Conservation (phyloP, 2,797 vertebrate genomes). For the Sebastes itinus region DNA sequence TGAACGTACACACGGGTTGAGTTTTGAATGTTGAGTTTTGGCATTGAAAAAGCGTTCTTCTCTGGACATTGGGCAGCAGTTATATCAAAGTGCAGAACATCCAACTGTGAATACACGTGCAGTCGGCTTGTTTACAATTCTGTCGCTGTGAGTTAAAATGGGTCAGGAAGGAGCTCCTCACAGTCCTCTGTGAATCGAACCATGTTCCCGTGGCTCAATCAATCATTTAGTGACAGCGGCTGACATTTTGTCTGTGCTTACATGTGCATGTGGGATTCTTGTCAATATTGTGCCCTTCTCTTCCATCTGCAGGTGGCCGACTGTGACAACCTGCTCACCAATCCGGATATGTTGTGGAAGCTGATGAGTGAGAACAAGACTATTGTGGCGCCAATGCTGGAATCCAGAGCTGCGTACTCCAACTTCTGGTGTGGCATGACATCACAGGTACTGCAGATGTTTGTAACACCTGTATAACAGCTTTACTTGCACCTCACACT, state of each 20-base stretch:
- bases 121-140: slow-evolving; percentile 14
- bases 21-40: slow-evolving; percentile 8
- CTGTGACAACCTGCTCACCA: slow-evolving; percentile 88
- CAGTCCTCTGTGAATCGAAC: slow-evolving; percentile 23
- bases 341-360: slow-evolving; percentile 81
- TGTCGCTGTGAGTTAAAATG: background rate
- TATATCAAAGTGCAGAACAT: background rate
- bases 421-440: slow-evolving; percentile 98
- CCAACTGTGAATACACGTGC: background rate
- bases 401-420: slow-evolving; percentile 91
- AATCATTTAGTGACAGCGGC: slow-evolving; percentile 23
- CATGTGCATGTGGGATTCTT: background rate
- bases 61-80: background rate
- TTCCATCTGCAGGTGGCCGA: slow-evolving; percentile 78
- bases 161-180: background rate
- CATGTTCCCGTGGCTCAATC: slow-evolving; percentile 7
- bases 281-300: slow-evolving; percentile 58
- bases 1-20: background rate
- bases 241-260: slow-evolving; percentile 20
- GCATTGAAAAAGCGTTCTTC: background rate
- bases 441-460: slow-evolving; percentile 82
- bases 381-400: slow-evolving; percentile 90
- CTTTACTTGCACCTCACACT: background rate
- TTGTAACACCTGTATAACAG: background rate
- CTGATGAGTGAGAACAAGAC: slow-evolving; percentile 91